These are phyloP conservation scores for Sesia apiformis DNA, from an alignment of 2,888 invertebrate genomes.

Conservation along the genomic window DNA sequence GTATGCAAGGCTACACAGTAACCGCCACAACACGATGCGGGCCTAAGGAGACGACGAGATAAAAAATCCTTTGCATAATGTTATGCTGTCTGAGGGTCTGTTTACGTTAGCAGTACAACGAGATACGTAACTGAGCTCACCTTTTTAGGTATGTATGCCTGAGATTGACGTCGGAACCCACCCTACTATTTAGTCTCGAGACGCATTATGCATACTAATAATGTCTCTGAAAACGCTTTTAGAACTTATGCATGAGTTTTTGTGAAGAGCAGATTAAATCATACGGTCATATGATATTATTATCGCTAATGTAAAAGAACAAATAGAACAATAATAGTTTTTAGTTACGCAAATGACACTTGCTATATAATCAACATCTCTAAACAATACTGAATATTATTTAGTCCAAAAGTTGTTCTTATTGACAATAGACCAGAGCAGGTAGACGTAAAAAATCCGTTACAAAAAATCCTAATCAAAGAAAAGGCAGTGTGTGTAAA, in stretches of 20 bases:
- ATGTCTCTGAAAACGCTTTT: neutral
- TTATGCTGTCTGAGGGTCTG: constrained; percentile 34
- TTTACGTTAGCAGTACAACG: constrained; percentile 25
- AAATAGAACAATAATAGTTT: too few species aligned
- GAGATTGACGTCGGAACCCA: constrained; percentile 24
- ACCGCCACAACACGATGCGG: constrained; percentile 26
- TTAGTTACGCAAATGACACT: too few species aligned
- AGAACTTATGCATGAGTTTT: too few species aligned
- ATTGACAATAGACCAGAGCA: constrained; percentile 12
- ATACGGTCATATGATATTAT: too few species aligned
- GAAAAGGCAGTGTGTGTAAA: constrained; percentile 12
- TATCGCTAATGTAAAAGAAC: too few species aligned
- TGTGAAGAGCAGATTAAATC: too few species aligned
- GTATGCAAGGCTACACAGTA: constrained; percentile 34
- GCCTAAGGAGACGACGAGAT: constrained; percentile 28
- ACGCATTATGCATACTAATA: constrained; percentile 17
- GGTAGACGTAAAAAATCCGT: constrained; percentile 15
- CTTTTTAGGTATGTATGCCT: constrained; percentile 27
- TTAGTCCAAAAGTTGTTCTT: constrained; percentile 2
- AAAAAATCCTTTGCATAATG: constrained; percentile 47
- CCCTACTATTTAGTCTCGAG: constrained; percentile 12
- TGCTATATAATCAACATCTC: too few species aligned
- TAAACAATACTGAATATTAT: too few species aligned
- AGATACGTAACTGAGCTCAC: constrained; percentile 37
- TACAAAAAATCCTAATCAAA: constrained; percentile 15